Base-by-base conservation (phyloP, 2,113 vertebrate species). In the Mellivora capensis region DNA sequence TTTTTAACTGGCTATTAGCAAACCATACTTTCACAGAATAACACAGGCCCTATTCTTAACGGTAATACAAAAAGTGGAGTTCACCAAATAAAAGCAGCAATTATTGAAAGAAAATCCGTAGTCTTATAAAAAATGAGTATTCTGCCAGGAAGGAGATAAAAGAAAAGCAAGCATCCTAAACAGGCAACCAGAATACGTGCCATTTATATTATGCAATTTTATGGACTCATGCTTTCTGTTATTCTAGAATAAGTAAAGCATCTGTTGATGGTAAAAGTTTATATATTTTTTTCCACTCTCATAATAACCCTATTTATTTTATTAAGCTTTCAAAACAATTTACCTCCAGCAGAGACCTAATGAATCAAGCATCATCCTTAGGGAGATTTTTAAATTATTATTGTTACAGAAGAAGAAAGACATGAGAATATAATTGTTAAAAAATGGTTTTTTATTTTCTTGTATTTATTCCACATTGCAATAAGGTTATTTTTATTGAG, bases 351-450 rank as follows among this genome's bases (percentile, higher is more conserved):
- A 94, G 76, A 96, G 79, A 84, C 20, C 82, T 77, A 62, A 90
- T 42, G 57, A 87, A 84, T 42, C 29, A 81, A 91, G 37, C 25
- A 64, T 79, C 76, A 69, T 88, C 80, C 47, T 93, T 39, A 62
- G 25, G 49, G 37, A 77, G 25, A 37, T 27, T 67, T 95, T 62
- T 71, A 69, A 25, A 59, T 25, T 59, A 25, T 59, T 91, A 79
- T 90, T 89, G 86, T 94, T 87, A 95, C 20, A 90, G 76, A 85
- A 91, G 90, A 93, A 96, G 42, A 29, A 96, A 97, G 72, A 57
- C 85, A 89, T 49, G 29, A 23, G 6, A 91, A 94, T 79, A 31
- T 72, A 79, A 91, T 47, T 62, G 39, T 64, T 72, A 77, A 84
- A 92, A 54, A 88, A 94, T n/a, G 82, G 23, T 86, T 21, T 3